Evolutionary conservation across 2,888 invertebrate genomes (phyloP).

Genomic region (Tanytarsus gracilentus): DNA sequence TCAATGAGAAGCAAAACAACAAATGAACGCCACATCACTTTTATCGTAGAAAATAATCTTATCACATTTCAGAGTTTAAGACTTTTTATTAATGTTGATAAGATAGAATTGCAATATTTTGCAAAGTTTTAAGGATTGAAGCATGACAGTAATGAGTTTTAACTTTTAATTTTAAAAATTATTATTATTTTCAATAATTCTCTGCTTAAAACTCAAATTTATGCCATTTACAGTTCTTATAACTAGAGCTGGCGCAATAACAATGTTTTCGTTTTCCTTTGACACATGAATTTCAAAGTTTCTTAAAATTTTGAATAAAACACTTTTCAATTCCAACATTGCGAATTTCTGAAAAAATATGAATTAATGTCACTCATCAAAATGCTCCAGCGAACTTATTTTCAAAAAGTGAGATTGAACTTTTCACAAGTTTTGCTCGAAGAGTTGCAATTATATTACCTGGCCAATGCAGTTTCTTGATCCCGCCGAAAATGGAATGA

Average conservation of each 20-base stretch:
- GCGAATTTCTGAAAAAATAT: constrained; percentile 44
- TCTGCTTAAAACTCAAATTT: neutral
- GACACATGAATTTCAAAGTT: constrained; percentile 37
- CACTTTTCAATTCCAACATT: constrained; percentile 40
- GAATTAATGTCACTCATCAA: too few relatives aligned
- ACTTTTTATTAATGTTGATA: too few relatives aligned
- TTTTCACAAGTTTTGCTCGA: neutral
- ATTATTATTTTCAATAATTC: too few relatives aligned
- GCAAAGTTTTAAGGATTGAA: too few relatives aligned
- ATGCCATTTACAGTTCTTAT: neutral
- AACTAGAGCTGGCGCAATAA: neutral
- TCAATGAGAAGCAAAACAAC: too few relatives aligned
- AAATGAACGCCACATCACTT: too few relatives aligned
- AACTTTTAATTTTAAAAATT: too few relatives aligned
- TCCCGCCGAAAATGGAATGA: constrained; percentile 38
- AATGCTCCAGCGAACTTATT: constrained; percentile 31
- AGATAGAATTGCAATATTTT: too few relatives aligned
- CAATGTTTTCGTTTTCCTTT: neutral
- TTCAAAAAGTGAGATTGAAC: neutral
- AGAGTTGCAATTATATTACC: neutral
- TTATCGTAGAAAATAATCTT: too few relatives aligned
- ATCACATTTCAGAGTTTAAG: too few relatives aligned
- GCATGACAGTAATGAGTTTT: too few relatives aligned
- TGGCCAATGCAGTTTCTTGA: too few relatives aligned
- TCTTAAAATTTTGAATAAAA: constrained; percentile 38